phyloP scores from a whole-genome alignment of 2,113 vertebrate species.

The Sceloporus tristichus region DNA sequence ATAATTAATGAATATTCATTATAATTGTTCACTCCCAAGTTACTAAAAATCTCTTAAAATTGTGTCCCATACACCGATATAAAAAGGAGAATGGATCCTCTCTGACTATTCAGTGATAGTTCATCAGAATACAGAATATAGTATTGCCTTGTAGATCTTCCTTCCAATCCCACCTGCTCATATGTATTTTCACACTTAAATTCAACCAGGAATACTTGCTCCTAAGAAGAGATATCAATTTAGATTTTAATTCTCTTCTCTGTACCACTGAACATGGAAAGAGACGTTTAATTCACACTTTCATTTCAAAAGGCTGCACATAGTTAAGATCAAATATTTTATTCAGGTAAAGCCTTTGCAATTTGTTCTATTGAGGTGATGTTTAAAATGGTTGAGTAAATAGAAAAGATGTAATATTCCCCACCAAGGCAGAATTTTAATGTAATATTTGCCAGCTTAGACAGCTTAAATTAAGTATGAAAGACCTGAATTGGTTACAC shows the following conservation, averaged over 20 bases:
- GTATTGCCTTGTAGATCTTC: not conserved
- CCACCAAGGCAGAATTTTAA: not conserved
- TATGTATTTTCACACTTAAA: not conserved
- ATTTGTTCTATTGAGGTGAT: not conserved
- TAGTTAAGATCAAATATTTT: conserved; percentile 25
- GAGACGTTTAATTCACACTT: conserved; percentile 10
- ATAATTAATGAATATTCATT: not conserved
- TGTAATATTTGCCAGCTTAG: not conserved
- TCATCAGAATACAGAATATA: not conserved
- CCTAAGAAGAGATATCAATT: not conserved
- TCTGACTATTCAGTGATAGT: not conserved
- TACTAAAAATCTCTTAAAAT: not conserved
- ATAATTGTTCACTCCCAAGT: not conserved
- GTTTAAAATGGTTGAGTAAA: conserved; percentile 9
- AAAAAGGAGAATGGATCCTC: no score
- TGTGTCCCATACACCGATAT: not conserved
- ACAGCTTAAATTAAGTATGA: not conserved
- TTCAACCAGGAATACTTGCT: conserved; percentile 1
- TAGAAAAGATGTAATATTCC: conserved; percentile 14
- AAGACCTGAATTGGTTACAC: not conserved
- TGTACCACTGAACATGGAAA: not conserved
- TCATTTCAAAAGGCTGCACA: conserved; percentile 18
- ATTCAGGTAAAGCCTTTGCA: conserved; percentile 5
- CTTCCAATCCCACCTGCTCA: not conserved
- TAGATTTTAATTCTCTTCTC: conserved; percentile 21